phyloP scores from a whole-genome alignment of 2,113 vertebrate species.

The Hydrolagus affinis region DNA sequence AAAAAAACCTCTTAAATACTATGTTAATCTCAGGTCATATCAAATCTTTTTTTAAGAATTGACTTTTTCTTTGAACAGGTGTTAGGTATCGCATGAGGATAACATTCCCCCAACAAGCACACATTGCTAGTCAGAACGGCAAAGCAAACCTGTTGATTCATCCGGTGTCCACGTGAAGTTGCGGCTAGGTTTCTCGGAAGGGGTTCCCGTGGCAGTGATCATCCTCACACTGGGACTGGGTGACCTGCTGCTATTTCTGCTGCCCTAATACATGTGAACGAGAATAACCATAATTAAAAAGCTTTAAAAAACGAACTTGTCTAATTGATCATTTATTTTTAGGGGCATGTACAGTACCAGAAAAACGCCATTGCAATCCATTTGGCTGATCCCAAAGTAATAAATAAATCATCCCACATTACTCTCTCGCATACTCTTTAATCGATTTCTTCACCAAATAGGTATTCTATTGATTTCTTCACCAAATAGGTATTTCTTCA shows the following conservation, averaged over 20 bases:
- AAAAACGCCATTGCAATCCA: too few species aligned
- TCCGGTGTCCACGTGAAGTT: slow-evolving; percentile 74
- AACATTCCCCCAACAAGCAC: neutral
- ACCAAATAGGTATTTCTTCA: too few species aligned
- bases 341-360: too few species aligned
- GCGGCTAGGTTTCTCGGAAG: slow-evolving; percentile 73
- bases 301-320: neutral
- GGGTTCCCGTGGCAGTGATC: slow-evolving; percentile 77
- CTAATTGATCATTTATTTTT: neutral
- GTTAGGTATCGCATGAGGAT: neutral
- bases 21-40: too few species aligned
- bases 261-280: slow-evolving; percentile 61
- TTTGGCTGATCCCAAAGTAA: too few species aligned
- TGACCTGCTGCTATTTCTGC: slow-evolving; percentile 84
- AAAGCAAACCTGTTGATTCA: slow-evolving; percentile 67
- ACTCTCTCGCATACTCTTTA: too few species aligned
- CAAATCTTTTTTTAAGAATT: too few species aligned
- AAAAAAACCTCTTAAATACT: too few species aligned
- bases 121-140: neutral
- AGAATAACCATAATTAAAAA: slow-evolving; percentile 20
- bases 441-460: too few species aligned
- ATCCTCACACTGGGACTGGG: slow-evolving; percentile 94
- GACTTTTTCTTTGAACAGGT: neutral
- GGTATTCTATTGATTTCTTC: too few species aligned
- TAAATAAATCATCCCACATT: too few species aligned